phyloP scores from a whole-genome alignment of 2,113 vertebrate genomes.

The Ptychochromis oligacanthus region DNA sequence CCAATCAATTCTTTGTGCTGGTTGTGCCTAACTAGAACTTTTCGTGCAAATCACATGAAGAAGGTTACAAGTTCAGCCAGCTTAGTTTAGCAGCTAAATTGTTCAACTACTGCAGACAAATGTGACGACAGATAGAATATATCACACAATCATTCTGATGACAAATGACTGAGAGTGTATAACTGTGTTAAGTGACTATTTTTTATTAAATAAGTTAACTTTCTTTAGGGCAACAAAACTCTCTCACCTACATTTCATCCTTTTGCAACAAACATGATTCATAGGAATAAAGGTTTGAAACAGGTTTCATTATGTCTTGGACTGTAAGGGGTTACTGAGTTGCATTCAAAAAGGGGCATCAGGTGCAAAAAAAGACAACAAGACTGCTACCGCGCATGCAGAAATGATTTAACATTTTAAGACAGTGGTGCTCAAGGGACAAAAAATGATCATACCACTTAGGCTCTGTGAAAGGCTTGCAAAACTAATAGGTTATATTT shows the following conservation, averaged over 20 bases:
- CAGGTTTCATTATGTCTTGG: not conserved
- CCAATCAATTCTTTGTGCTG: not conserved
- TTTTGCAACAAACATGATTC: not conserved
- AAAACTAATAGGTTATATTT: not conserved
- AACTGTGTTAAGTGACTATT: not conserved
- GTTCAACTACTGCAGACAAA: conserved; percentile 16
- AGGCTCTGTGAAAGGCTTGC: not conserved
- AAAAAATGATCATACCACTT: not conserved
- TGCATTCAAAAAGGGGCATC: not conserved
- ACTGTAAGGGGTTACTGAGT: not conserved
- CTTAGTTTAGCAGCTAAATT: conserved; percentile 36
- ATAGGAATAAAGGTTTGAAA: not conserved
- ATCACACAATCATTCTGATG: conserved; percentile 19
- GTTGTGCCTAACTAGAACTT: not conserved
- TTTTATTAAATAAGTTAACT: conserved; percentile 14
- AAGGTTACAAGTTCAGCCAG: conserved; percentile 48
- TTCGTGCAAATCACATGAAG: conserved; percentile 19
- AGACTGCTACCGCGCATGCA: not conserved
- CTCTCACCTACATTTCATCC: not conserved
- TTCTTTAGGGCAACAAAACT: not conserved
- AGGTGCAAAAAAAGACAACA: not conserved
- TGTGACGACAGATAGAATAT: conserved; percentile 23
- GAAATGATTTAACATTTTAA: not conserved
- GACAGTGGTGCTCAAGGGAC: not conserved
- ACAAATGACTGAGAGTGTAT: conserved; percentile 17